Evolutionary conservation across 1,140 invertebrate species (phyloP).

Genomic region (Drosophila pseudoobscura): DNA sequence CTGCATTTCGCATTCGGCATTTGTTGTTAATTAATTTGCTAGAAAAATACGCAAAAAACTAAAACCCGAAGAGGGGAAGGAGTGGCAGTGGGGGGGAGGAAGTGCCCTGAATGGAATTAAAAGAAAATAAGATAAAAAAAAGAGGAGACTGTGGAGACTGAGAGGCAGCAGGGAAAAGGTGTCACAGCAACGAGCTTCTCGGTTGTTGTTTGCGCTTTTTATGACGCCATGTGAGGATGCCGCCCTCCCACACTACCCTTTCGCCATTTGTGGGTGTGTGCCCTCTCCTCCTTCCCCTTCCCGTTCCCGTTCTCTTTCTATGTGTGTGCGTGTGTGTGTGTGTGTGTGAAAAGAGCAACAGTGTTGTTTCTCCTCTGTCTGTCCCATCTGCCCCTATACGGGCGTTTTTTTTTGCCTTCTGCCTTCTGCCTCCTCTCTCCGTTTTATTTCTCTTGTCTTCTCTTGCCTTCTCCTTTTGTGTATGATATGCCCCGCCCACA

Average conservation of each 20-base stretch:
- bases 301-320: conserved; percentile 7
- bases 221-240: conserved; percentile 5
- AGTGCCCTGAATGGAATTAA: conserved; percentile 64
- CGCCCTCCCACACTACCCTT: too few species aligned
- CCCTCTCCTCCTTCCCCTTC: neutral
- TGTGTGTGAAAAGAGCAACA: conserved; percentile 73
- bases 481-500: neutral
- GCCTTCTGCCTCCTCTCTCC: conserved; percentile 6
- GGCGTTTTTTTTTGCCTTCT: too few species aligned
- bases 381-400: too few species aligned
- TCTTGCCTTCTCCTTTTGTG: conserved; percentile 63
- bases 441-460: conserved; percentile 43
- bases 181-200: conserved; percentile 46
- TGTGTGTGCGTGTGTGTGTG: conserved; percentile 19
- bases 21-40: conserved; percentile 79
- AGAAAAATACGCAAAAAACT: conserved; percentile 36
- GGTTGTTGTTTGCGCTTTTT: conserved; percentile 4
- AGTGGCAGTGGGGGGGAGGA: neutral
- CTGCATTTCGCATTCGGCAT: conserved; percentile 57
- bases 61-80: neutral
- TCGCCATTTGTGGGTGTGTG: conserved; percentile 32
- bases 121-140: conserved; percentile 66
- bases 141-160: conserved; percentile 15
- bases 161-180: conserved; percentile 41
- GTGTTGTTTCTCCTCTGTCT: conserved; percentile 53